Base-by-base conservation (phyloP, 1,140 invertebrate species). In the Sycophila sp. region DNA sequence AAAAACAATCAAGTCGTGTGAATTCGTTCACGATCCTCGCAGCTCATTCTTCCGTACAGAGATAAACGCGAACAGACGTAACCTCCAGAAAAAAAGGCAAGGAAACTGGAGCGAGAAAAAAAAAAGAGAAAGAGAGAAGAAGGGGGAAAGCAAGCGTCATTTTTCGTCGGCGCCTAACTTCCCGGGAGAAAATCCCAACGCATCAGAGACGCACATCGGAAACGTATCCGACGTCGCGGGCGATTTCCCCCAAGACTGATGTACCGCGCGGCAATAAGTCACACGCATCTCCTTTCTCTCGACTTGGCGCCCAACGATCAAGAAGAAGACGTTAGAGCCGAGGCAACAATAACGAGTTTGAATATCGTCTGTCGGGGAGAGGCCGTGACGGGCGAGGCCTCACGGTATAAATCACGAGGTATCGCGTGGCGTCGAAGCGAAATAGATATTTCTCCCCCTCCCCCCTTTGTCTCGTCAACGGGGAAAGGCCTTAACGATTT, bases 241-340 rank as follows among this genome's bases (percentile, higher is more conserved):
- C 65, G 55, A 68, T 68, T 68, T 68, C 65, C 42, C 40, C 8
- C 24, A 36, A 55, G 64, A 67, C 38, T 49, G 40, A 68, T 59
- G 28, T n/a, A n/a, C 15, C 53, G 32, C 13, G 1, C 17, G n/a
- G 24, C n/a, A 55, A 65, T 55, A 55, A 56, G 51, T 66, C 26
- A 42, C 49, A 30, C 24, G 13, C 36, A 22, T 51, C 47, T 55
- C 17, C 17, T 40, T 53, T 17, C 13, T 8, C 8, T 38, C 15
- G 42, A 47, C 19, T 47, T 45, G n/a, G 28, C 17, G 17, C 8
- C 3, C 5, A 19, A 24, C n/a, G 17, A 34, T 19, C 15, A 34
- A 36, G 30, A 34, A 30, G 4, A 63, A 34, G 28, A 63, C 17
- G 28, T 64, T 28, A 34, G 19, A 15, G 49, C 5, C 32, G 42